These are phyloP conservation scores for Plagodis dolabraria DNA, from an alignment of 2,888 invertebrate genomes.

Conservation along the genomic window DNA sequence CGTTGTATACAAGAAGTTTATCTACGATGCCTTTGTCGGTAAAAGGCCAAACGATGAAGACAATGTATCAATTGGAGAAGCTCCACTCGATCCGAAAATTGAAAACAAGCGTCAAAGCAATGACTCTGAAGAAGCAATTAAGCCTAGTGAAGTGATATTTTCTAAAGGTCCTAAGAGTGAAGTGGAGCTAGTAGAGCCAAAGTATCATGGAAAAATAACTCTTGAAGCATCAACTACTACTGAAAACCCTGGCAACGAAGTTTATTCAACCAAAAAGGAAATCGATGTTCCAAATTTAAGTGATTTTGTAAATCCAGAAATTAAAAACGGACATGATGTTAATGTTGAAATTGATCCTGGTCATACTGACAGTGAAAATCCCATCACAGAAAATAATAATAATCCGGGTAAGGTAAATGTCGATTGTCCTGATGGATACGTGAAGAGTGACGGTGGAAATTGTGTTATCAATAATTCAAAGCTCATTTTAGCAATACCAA, in stretches of 20 bases:
- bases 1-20: conserved; percentile 57
- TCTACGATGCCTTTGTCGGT: conserved; percentile 51
- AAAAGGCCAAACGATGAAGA: conserved; percentile 9
- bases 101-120: conserved; percentile 5
- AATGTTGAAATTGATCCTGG: conserved; percentile 16
- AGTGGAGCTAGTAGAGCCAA: conserved; percentile 67
- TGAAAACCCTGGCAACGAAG: not conserved
- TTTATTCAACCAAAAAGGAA: not conserved
- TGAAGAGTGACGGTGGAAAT: conserved; percentile 49
- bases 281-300: not conserved
- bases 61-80: conserved; percentile 3
- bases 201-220: conserved; percentile 59
- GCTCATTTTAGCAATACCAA: conserved; percentile 64
- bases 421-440: conserved; percentile 56
- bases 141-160: conserved; percentile 31
- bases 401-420: not conserved
- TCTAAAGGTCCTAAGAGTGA: conserved; percentile 59
- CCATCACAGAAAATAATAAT: not conserved
- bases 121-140: conserved; percentile 27
- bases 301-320: not conserved
- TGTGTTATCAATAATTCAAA: conserved; percentile 57
- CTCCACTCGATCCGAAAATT: conserved; percentile 11
- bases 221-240: conserved; percentile 29
- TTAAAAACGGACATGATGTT: not conserved
- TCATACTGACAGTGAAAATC: not conserved